Percentiles rank a stretch among this genome's conserved stretches.
These are phyloP conservation scores for Plebejus argus DNA, from an alignment of 2,888 invertebrate species.

Conservation along the genomic window DNA sequence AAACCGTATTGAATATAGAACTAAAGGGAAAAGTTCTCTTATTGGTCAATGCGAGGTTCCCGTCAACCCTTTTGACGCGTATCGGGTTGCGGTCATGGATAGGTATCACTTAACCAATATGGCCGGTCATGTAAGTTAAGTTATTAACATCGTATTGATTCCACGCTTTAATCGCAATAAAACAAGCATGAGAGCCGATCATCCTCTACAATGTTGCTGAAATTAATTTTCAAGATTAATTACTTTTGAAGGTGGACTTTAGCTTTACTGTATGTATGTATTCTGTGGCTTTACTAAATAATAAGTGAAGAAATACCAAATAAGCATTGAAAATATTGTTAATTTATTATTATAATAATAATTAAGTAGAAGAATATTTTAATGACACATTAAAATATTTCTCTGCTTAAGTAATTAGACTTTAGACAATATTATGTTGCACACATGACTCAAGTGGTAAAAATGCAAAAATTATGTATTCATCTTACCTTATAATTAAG, in stretches of 20 bases:
- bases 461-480: too few relatives aligned
- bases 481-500: too few relatives aligned
- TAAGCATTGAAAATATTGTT: too few relatives aligned
- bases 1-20: constrained; percentile 29
- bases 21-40: constrained; percentile 40
- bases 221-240: not conserved
- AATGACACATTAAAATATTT: too few relatives aligned
- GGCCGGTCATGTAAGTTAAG: constrained; percentile 45
- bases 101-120: constrained; percentile 55
- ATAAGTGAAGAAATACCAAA: too few relatives aligned
- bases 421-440: too few relatives aligned
- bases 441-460: too few relatives aligned
- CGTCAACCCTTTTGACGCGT: constrained; percentile 50
- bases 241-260: not conserved
- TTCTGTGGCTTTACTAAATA: too few relatives aligned
- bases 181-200: not conserved
- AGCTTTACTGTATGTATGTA: too few relatives aligned
- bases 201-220: not conserved
- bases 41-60: constrained; percentile 50
- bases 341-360: too few relatives aligned
- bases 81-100: constrained; percentile 54
- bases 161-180: not conserved
- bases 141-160: constrained; percentile 28
- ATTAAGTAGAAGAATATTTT: too few relatives aligned
- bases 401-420: too few relatives aligned